These are phyloP conservation scores for Blera fallax DNA, from an alignment of 2,888 invertebrate species.

Conservation along the genomic window DNA sequence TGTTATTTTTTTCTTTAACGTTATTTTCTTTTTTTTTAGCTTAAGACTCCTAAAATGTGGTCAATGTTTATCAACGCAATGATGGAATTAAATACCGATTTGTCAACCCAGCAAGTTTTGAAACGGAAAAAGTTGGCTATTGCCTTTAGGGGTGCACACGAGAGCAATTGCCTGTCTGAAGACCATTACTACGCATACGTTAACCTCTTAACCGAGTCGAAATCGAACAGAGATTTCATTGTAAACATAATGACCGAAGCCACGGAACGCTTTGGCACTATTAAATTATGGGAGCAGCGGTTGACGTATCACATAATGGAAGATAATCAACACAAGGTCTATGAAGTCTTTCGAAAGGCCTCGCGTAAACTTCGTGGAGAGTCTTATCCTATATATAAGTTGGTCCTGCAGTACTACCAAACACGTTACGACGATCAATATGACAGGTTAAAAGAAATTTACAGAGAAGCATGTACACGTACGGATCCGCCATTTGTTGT, in stretches of 20 bases:
- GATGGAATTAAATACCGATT: constrained; percentile 83
- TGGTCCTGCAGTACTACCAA: constrained; percentile 77
- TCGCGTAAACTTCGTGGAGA: constrained; percentile 74
- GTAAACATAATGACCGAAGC: constrained; percentile 80
- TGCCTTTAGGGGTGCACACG: constrained; percentile 83
- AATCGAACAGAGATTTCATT: constrained; percentile 68
- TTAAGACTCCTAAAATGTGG: constrained; percentile 84
- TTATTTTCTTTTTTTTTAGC: constrained; percentile 60
- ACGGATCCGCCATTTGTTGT: constrained; percentile 75
- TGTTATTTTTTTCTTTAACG: neutral
- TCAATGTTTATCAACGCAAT: constrained; percentile 84
- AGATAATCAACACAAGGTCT: constrained; percentile 80
- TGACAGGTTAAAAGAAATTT: constrained; percentile 76
- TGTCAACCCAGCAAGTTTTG: constrained; percentile 81
- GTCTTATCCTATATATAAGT: constrained; percentile 77
- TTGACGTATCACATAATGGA: constrained; percentile 82
- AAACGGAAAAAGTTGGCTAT: constrained; percentile 83
- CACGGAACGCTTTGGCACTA: constrained; percentile 81
- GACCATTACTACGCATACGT: constrained; percentile 83
- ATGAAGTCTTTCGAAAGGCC: constrained; percentile 81
- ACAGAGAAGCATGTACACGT: constrained; percentile 76
- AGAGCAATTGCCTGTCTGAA: constrained; percentile 82
- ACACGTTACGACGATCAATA: constrained; percentile 75
- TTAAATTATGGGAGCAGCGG: constrained; percentile 83
- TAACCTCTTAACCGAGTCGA: constrained; percentile 76